phyloP scores from a whole-genome alignment of 2,888 invertebrate genomes.

The Oegoconia quadripuncta region DNA sequence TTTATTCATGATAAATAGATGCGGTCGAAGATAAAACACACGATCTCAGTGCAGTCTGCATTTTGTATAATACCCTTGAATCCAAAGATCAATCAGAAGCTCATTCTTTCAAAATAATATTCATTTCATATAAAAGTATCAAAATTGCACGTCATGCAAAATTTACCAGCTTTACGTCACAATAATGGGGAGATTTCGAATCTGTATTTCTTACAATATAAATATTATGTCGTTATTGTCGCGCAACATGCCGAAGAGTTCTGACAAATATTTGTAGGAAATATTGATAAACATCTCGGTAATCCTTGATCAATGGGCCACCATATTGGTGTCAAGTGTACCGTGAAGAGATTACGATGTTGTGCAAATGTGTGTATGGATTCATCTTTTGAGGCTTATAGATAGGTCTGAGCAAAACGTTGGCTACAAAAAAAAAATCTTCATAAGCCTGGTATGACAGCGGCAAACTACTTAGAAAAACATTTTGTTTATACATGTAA shows the following conservation, averaged over 20 bases:
- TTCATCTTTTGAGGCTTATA: too few relatives aligned
- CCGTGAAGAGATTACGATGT: conserved; percentile 68
- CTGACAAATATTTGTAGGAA: conserved; percentile 56
- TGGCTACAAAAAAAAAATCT: conserved; percentile 13
- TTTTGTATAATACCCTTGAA: too few relatives aligned
- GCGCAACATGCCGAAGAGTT: conserved; percentile 40
- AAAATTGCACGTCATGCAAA: conserved; percentile 40
- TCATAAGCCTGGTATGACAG: neutral
- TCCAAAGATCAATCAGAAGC: too few relatives aligned
- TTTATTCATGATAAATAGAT: too few relatives aligned
- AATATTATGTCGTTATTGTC: conserved; percentile 68
- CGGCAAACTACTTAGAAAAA: too few relatives aligned
- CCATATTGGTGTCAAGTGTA: conserved; percentile 72
- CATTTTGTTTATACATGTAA: too few relatives aligned
- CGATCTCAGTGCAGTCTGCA: too few relatives aligned
- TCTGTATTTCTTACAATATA: conserved; percentile 44
- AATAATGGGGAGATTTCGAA: conserved; percentile 46
- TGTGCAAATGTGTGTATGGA: conserved; percentile 51
- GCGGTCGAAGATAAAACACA: too few relatives aligned
- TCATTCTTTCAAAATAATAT: too few relatives aligned
- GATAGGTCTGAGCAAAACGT: too few relatives aligned
- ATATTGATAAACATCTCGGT: conserved; percentile 69
- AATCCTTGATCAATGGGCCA: conserved; percentile 56
- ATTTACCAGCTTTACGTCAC: conserved; percentile 35
- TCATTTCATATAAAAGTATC: neutral